Conservation (phyloP, 2,113 vertebrate genomes). For the Cebidichthys violaceus region DNA sequence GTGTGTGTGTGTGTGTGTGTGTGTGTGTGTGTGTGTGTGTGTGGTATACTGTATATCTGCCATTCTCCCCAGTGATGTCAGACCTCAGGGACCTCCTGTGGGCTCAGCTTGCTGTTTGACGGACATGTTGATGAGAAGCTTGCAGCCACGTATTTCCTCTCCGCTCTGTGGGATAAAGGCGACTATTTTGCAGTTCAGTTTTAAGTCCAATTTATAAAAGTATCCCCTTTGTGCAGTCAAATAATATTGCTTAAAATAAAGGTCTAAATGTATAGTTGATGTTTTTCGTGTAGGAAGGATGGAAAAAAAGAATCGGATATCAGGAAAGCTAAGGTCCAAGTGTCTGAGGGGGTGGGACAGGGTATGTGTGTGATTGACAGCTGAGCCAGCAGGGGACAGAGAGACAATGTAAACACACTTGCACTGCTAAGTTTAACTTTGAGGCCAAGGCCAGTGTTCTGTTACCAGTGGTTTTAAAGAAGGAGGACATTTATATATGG, state of each 20-base stretch:
- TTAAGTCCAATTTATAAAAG: background rate
- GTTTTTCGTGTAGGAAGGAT: background rate
- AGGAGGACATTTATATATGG: background rate
- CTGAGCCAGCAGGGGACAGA: background rate
- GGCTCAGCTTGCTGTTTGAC: constrained; percentile 46
- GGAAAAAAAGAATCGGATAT: background rate
- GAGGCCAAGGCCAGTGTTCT: background rate
- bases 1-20: background rate
- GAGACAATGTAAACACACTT: background rate
- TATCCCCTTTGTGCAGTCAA: background rate
- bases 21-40: background rate
- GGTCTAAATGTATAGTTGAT: background rate
- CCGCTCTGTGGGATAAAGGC: constrained; percentile 15
- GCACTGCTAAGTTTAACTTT: background rate
- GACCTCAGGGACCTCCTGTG: constrained; percentile 32
- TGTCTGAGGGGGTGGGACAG: background rate
- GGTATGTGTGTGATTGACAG: constrained; percentile 8
- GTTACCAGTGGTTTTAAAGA: background rate
- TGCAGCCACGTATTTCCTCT: constrained; percentile 18
- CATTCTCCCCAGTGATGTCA: constrained; percentile 34
- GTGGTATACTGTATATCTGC: background rate
- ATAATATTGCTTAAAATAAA: background rate
- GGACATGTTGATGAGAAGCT: constrained; percentile 52
- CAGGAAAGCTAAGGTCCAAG: too few relatives aligned
- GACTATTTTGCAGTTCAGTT: background rate